Conservation (phyloP, 2,888 invertebrate species). For the Biston stratarius region DNA sequence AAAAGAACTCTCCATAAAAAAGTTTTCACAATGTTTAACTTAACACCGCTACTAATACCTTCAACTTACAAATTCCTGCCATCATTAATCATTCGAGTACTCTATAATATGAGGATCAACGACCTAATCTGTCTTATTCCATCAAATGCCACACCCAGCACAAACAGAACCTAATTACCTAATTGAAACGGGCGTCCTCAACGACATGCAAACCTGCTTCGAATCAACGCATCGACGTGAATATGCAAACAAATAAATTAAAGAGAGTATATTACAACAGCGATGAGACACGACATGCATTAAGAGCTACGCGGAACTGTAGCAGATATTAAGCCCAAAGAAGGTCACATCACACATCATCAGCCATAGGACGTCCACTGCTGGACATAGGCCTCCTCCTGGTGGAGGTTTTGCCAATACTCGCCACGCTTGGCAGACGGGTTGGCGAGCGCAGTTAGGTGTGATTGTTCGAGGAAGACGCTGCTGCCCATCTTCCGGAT, state of each 20-base stretch:
- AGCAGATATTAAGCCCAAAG: too few relatives aligned
- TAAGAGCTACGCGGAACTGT: too few relatives aligned
- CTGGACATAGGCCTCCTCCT: too few relatives aligned
- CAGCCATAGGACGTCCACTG: too few relatives aligned
- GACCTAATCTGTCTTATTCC: conserved; percentile 20
- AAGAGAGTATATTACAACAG: background rate
- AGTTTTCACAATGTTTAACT: background rate
- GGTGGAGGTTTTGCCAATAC: too few relatives aligned
- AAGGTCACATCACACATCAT: too few relatives aligned
- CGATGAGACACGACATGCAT: too few relatives aligned
- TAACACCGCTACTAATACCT: too few relatives aligned
- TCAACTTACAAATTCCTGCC: background rate
- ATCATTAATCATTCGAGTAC: conserved; percentile 15
- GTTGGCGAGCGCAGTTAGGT: too few relatives aligned
- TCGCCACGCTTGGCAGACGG: too few relatives aligned
- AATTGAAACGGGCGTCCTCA: conserved; percentile 35
- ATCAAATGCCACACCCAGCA: conserved; percentile 15
- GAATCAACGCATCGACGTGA: conserved; percentile 35
- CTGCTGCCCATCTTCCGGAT: too few relatives aligned
- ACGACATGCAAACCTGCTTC: conserved; percentile 22
- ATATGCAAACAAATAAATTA: conserved; percentile 68
- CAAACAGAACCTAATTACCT: conserved; percentile 38
- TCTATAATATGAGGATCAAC: conserved; percentile 14
- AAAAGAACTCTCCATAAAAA: background rate
- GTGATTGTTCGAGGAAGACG: too few relatives aligned